These are phyloP conservation scores for Callyntrura sp. DNA, from an alignment of 2,888 invertebrate genomes.

Conservation along the genomic window DNA sequence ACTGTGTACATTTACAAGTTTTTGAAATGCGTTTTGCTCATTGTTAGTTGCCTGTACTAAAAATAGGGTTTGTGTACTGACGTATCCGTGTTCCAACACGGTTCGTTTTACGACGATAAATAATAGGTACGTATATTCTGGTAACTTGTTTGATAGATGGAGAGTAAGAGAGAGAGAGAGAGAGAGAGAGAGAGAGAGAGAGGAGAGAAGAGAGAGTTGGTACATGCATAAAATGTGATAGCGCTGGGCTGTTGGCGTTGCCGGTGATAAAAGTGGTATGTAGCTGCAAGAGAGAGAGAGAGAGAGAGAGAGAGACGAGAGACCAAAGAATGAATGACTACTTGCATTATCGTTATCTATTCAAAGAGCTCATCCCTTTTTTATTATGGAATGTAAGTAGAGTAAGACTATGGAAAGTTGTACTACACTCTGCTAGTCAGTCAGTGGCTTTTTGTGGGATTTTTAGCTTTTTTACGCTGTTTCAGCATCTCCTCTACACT, in stretches of 20 bases:
- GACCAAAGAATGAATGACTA: constrained; percentile 56
- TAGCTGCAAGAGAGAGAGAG: background rate
- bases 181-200: background rate
- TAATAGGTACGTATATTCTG: background rate
- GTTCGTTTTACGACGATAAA: background rate
- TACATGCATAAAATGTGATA: too few relatives aligned
- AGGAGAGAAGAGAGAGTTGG: background rate
- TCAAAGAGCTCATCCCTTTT: constrained; percentile 49
- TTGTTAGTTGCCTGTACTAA: background rate
- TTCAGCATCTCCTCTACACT: constrained; percentile 50
- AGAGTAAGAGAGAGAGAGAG: background rate
- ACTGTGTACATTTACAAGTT: constrained; percentile 22
- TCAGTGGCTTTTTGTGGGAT: constrained; percentile 25
- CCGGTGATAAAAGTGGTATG: constrained; percentile 3
- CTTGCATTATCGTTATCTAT: constrained; percentile 70
- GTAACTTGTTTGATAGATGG: background rate
- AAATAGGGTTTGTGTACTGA: too few relatives aligned
- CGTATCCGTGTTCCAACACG: too few relatives aligned
- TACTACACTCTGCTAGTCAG: background rate
- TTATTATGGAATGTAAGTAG: constrained; percentile 42
- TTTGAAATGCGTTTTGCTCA: background rate
- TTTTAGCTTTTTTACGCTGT: constrained; percentile 34
- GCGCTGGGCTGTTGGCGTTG: background rate
- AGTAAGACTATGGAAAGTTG: background rate
- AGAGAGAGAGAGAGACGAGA: background rate